These are phyloP conservation scores for Tenthredo scrophulariae DNA, from an alignment of 2,888 invertebrate species.

Conservation along the genomic window DNA sequence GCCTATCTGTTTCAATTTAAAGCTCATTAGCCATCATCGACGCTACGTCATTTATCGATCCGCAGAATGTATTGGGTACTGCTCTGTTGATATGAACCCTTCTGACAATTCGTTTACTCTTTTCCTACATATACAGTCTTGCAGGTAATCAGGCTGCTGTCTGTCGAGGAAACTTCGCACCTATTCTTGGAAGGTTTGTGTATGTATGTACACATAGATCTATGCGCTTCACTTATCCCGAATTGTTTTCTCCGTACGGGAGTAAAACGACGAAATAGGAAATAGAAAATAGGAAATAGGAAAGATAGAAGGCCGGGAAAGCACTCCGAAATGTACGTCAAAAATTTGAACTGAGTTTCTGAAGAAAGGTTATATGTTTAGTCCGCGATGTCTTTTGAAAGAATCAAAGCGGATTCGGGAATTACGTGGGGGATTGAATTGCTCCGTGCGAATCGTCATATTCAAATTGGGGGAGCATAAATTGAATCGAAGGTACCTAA, in stretches of 20 bases:
- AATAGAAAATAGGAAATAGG: background rate
- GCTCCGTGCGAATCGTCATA: constrained; percentile 28
- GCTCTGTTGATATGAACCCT: background rate
- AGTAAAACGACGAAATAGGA: background rate
- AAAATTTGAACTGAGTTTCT: background rate
- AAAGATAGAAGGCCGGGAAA: background rate
- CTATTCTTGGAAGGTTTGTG: background rate
- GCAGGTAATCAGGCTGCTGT: background rate
- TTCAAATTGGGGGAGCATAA: constrained; percentile 46
- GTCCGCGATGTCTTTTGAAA: constrained; percentile 37
- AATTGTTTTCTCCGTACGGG: background rate
- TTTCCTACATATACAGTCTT: background rate
- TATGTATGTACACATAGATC: background rate
- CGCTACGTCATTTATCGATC: constrained; percentile 4
- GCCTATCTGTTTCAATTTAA: background rate
- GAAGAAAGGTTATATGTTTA: constrained; percentile 18
- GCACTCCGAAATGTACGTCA: constrained; percentile 13
- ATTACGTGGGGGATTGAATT: constrained; percentile 33
- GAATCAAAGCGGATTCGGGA: constrained; percentile 44
- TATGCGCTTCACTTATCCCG: background rate
- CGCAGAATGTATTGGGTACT: background rate
- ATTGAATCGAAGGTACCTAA: constrained; percentile 41
- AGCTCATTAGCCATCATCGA: background rate
- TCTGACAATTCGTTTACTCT: background rate
- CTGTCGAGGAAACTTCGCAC: background rate